Conservation (phyloP, 2,113 vertebrate genomes). For the Gavia stellata region DNA sequence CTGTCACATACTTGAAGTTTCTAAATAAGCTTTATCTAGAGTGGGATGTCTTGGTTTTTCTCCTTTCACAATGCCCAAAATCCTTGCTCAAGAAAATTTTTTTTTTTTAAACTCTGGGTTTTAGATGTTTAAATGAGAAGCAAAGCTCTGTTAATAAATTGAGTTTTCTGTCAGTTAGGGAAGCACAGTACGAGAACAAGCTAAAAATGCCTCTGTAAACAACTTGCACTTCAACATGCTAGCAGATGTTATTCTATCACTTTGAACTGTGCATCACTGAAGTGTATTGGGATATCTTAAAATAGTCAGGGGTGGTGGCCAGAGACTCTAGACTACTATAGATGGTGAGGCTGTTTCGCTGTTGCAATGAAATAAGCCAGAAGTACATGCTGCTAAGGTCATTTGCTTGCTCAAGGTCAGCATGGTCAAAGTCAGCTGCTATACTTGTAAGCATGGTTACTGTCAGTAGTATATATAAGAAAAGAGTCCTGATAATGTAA, state of each 20-base stretch:
- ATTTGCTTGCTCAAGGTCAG: slow-evolving; percentile 89
- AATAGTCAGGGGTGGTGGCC: slow-evolving; percentile 85
- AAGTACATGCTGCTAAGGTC: slow-evolving; percentile 84
- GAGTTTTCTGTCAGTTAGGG: not conserved
- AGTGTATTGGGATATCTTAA: slow-evolving; percentile 84
- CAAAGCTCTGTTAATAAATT: not conserved
- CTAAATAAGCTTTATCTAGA: slow-evolving; percentile 12
- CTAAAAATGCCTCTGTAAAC: slow-evolving; percentile 60
- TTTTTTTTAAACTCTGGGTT: not conserved
- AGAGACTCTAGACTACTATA: slow-evolving; percentile 91
- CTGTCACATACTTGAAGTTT: slow-evolving; percentile 9
- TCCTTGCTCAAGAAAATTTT: not conserved
- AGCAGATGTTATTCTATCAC: slow-evolving; percentile 72
- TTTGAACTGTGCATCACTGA: slow-evolving; percentile 72
- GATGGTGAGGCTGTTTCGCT: slow-evolving; percentile 91
- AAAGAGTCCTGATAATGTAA: slow-evolving; percentile 40
- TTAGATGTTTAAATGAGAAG: slow-evolving; percentile 14
- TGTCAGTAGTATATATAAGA: slow-evolving; percentile 40
- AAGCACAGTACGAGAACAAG: not conserved
- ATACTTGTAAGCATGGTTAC: slow-evolving; percentile 55
- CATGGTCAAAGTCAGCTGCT: slow-evolving; percentile 83
- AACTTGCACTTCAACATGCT: slow-evolving; percentile 62
- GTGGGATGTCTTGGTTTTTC: not conserved
- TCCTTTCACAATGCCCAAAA: not conserved
- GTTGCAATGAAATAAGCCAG: slow-evolving; percentile 85